Evolutionary conservation across 2,797 vertebrate species (phyloP), one percentile per base, ranked within the genome.

Genomic region (Fistularia commersonii): DNA sequence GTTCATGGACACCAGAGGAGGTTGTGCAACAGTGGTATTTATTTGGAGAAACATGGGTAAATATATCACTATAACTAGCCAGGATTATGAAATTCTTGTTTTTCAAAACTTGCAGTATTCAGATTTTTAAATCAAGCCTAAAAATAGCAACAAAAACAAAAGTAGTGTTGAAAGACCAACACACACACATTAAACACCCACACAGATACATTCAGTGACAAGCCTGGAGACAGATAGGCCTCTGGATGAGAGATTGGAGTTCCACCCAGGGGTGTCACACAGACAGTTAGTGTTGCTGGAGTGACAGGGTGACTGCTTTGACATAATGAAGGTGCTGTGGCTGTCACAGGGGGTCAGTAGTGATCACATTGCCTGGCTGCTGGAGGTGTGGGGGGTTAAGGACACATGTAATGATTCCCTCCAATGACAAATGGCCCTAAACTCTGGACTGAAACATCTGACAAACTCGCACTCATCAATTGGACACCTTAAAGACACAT

Each of bases 301-400:
- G 92, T 97, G 95, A 97, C 95, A 96, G 93, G 91, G 92, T 88
- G 91, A 93, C 91, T 80, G 87, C 85, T 84, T 92, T 94, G 93
- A 98, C 95, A 98, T 99, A 98, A 98, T 99, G 97, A 96, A 98
- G 94, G 95, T 94, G 93, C 93, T 91, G 93, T 91, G 92, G 91
- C 92, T 97, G 95, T 97, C 95, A 95, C 89, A 76, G 89, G 93
- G 92, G 95, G 95, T 98, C 96, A 96, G 91, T 85, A 81, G 91
- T 95, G 94, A 96, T 97, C 95, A 95, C 95, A 94, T 91, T 88
- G 94, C 89, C 91, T 89, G 54, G 89, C 90, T 87, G 44, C 12
- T 11, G 39, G 39, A 31, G 42, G 48, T 41, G 40, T 37, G 48
- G 69, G 66, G 58, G 67, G 71, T 90, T 85, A 89, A 88, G 90